Percentiles rank a stretch among this genome's conserved stretches.
These are phyloP conservation scores for Bombus balteatus DNA, from an alignment of 1,140 invertebrate genomes.

Conservation along the genomic window DNA sequence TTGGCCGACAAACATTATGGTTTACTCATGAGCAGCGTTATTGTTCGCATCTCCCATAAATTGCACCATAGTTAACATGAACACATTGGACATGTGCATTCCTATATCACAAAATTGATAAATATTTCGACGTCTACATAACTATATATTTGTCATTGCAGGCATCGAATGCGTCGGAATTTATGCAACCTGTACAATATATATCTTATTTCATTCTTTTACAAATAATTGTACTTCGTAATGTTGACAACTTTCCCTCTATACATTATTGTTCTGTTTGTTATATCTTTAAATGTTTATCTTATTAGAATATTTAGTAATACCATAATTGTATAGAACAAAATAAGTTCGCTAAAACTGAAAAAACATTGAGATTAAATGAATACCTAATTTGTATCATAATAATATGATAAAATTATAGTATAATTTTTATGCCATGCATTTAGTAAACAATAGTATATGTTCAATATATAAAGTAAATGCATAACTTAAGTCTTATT, in stretches of 20 bases:
- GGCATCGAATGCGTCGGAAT: neutral
- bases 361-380: neutral
- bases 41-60: conserved; percentile 23
- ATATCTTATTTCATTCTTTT: neutral
- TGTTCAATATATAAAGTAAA: conserved; percentile 15
- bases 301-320: conserved; percentile 1
- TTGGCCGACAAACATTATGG: neutral
- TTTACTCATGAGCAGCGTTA: neutral
- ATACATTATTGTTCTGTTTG: neutral
- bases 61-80: conserved; percentile 37
- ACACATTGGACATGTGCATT: conserved; percentile 38
- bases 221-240: neutral
- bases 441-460: too few relatives aligned
- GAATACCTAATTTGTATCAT: too few relatives aligned
- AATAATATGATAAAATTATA: too few relatives aligned
- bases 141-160: conserved; percentile 15
- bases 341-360: neutral
- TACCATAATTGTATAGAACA: neutral
- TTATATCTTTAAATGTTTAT: neutral
- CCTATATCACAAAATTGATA: conserved; percentile 44
- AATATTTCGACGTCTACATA: conserved; percentile 1
- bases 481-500: neutral
- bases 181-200: neutral
- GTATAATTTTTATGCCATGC: too few relatives aligned
- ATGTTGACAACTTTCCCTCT: neutral